Evolutionary conservation across 1,140 invertebrate genomes (phyloP), one percentile per base, ranked within the genome.

Genomic region (Drosophila aff.): DNA sequence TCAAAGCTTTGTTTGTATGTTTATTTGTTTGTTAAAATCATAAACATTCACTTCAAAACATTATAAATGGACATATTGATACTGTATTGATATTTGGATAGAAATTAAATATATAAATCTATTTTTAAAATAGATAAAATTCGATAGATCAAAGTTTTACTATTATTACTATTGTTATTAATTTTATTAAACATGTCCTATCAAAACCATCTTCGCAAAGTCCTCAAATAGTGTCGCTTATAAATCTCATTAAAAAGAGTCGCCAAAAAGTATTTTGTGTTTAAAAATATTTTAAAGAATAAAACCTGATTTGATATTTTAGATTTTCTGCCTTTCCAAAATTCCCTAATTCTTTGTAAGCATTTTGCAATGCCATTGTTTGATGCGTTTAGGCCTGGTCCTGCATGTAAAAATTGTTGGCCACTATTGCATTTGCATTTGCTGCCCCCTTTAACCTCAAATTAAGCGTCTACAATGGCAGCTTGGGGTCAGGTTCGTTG

Each of bases 391-490:
- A 38, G 52, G 33, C 21, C 21, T 55, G 33, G 52, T 55, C 52
- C 52, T 23, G 52, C 33, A 55, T 55, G 41, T 18, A 41, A 23
- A 71, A 43, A 57, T 44, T 69, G 46, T 69, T 44, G 67, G 63
- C 38, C 36, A 33, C 63, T 38, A 41, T 41, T 50, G 33, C 28
- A 52, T 40, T 23, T 40, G 46, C 66, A 67, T 60, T 60, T 41
- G 68, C 58, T 44, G 52, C 28, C 33, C 38, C 60, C 36, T 57
- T 75, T 81, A 75, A 86, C 82, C 82, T 84, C 74, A 84, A 85
- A 84, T 85, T 77, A 81, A 85, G 74, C 79, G 61, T 63, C 60
- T 71, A 78, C 82, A 82, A 84, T 84, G 81, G 67, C 78, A 84
- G 66, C 82, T 85, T 85, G 78, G 81, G 73, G 67, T 62, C 65